phyloP scores from a whole-genome alignment of 2,888 invertebrate species.

The Escarpia spicata region DNA sequence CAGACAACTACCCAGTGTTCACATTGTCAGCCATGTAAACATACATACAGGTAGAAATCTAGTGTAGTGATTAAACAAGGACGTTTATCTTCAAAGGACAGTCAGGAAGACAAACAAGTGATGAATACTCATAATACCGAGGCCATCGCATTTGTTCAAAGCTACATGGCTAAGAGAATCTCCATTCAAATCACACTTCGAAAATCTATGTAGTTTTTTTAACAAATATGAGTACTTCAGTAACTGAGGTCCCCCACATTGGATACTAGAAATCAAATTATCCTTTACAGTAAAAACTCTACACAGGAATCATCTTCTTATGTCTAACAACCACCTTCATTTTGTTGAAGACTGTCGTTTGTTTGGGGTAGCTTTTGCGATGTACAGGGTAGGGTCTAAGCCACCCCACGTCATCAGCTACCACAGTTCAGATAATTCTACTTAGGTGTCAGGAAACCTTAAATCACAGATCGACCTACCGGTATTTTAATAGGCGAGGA shows the following conservation, averaged over 20 bases:
- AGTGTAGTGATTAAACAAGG: not conserved
- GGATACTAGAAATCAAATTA: not conserved
- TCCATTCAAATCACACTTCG: not conserved
- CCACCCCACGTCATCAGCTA: too few relatives aligned
- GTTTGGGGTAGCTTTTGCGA: too few relatives aligned
- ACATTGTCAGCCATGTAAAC: not conserved
- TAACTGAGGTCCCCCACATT: not conserved
- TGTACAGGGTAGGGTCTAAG: too few relatives aligned
- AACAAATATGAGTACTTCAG: not conserved
- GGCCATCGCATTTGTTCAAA: too few relatives aligned
- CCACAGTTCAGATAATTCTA: too few relatives aligned
- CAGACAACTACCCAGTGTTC: not conserved
- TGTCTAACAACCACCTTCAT: not conserved
- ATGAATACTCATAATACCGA: too few relatives aligned
- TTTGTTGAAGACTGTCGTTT: not conserved
- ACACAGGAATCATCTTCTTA: not conserved
- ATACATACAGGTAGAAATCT: not conserved
- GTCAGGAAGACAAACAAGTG: not conserved
- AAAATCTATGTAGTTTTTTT: not conserved
- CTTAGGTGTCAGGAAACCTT: too few relatives aligned
- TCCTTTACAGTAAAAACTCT: not conserved
- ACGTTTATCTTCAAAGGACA: not conserved
- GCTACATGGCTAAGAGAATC: too few relatives aligned
- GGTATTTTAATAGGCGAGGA: constrained; percentile 9
- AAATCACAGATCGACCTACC: not conserved